These are phyloP conservation scores for Enhydra lutris DNA, from an alignment of 2,113 vertebrate species.

Conservation along the genomic window DNA sequence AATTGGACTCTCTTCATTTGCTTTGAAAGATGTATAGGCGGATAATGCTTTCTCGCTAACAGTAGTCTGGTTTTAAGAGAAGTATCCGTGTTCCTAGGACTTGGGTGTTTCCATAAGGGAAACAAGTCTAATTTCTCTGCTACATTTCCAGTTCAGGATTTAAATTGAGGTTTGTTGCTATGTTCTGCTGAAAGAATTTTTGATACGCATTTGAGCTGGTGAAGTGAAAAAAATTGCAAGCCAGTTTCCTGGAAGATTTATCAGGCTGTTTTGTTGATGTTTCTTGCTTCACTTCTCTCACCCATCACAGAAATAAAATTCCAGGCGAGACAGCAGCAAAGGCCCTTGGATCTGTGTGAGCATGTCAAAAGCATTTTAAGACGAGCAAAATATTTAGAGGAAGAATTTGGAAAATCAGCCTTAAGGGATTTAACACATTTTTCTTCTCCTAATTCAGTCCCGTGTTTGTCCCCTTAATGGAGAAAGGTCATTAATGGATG, in stretches of 20 bases:
- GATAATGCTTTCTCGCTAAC: not conserved
- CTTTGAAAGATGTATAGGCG: not conserved
- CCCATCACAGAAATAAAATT: slow-evolving; percentile 9
- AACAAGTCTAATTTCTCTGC: not conserved
- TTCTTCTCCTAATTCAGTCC: slow-evolving; percentile 66
- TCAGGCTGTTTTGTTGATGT: not conserved
- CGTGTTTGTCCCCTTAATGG: slow-evolving; percentile 38
- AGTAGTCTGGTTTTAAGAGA: not conserved
- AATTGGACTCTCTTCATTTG: not conserved
- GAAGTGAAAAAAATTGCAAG: not conserved
- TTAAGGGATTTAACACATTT: slow-evolving; percentile 69
- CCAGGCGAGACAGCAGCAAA: not conserved
- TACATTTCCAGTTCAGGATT: not conserved
- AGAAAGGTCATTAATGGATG: slow-evolving; percentile 56
- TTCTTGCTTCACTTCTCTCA: not conserved
- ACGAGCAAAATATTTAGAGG: slow-evolving; percentile 66
- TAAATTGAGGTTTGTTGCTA: slow-evolving; percentile 15
- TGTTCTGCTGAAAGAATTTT: slow-evolving; percentile 6
- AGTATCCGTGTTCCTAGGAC: not conserved
- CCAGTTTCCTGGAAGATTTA: not conserved
- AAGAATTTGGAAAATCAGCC: slow-evolving; percentile 73
- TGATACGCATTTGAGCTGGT: not conserved
- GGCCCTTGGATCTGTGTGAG: slow-evolving; percentile 36
- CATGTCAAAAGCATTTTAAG: slow-evolving; percentile 66
- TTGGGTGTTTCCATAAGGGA: not conserved